Percentiles rank a stretch among this genome's conserved stretches.
phyloP scores from a whole-genome alignment of 2,113 vertebrate species.

The Pelobates fuscus region DNA sequence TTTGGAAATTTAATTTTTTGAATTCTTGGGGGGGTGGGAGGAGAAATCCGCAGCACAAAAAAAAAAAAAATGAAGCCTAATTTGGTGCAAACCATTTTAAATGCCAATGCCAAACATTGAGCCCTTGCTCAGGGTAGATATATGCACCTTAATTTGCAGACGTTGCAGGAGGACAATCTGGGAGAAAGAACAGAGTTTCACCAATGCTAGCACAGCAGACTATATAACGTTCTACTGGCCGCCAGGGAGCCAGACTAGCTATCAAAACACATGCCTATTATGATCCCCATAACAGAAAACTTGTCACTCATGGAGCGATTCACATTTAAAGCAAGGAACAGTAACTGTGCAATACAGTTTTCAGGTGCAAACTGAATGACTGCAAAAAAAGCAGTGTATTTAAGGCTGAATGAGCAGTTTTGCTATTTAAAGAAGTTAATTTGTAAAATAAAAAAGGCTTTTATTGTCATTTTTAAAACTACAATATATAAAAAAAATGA shows the following conservation, averaged over 20 bases:
- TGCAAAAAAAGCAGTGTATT: conserved; percentile 11
- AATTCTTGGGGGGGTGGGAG: too few species aligned
- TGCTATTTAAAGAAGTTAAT: background rate
- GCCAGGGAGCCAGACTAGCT: background rate
- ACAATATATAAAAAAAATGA: conserved; percentile 26
- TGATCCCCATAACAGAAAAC: background rate
- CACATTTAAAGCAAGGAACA: background rate
- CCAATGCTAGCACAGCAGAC: background rate
- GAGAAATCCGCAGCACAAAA: too few species aligned
- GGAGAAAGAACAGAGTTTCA: background rate
- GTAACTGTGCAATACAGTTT: background rate
- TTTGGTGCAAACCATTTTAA: background rate
- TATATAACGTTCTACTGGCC: background rate
- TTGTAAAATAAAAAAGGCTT: background rate
- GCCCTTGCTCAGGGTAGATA: background rate
- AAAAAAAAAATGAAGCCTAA: too few species aligned
- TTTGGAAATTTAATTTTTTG: too few species aligned
- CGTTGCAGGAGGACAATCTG: conserved; percentile 27
- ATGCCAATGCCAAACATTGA: background rate
- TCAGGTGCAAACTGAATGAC: background rate
- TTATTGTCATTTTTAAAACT: conserved; percentile 30
- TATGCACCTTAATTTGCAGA: conserved; percentile 35
- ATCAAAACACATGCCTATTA: background rate
- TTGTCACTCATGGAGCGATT: background rate
- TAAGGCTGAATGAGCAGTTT: conserved; percentile 31